A percentile compares a stretch with the other conserved stretches of the same genome.
These are phyloP conservation scores for Equus quagga DNA, from an alignment of 2,113 vertebrate species.

Conservation along the genomic window DNA sequence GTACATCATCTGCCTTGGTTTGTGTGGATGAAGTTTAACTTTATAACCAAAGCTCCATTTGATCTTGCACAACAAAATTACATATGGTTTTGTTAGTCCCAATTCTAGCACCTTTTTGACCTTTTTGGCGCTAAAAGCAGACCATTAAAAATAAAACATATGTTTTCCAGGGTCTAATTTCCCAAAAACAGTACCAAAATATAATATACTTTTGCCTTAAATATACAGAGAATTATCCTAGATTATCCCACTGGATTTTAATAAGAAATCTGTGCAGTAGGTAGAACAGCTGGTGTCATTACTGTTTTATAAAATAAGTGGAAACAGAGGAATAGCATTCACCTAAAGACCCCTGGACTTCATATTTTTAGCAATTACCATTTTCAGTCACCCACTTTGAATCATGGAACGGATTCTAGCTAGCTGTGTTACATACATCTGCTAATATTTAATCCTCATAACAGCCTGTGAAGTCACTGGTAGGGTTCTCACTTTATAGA, in stretches of 20 bases:
- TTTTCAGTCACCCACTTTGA: background rate
- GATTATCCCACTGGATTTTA: background rate
- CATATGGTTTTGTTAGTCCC: background rate
- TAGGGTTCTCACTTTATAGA: background rate
- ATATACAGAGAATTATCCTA: background rate
- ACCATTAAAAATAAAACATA: background rate
- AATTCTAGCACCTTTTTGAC: background rate
- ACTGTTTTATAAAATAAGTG: slow-evolving; percentile 22
- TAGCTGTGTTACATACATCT: background rate
- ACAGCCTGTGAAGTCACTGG: background rate
- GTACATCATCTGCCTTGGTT: background rate
- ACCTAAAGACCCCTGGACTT: background rate
- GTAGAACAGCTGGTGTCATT: background rate
- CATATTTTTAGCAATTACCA: background rate
- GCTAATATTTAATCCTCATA: background rate
- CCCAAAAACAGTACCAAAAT: background rate
- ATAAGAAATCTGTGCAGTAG: background rate
- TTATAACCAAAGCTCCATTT: background rate
- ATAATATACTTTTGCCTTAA: background rate
- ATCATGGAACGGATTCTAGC: background rate
- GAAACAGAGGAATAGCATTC: background rate
- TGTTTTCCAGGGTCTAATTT: slow-evolving; percentile 42
- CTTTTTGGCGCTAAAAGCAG: background rate
- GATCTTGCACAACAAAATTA: background rate
- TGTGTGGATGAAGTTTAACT: background rate